Conservation (phyloP, 2,888 invertebrate species). For the Hydrotaea cyrtoneurina region DNA sequence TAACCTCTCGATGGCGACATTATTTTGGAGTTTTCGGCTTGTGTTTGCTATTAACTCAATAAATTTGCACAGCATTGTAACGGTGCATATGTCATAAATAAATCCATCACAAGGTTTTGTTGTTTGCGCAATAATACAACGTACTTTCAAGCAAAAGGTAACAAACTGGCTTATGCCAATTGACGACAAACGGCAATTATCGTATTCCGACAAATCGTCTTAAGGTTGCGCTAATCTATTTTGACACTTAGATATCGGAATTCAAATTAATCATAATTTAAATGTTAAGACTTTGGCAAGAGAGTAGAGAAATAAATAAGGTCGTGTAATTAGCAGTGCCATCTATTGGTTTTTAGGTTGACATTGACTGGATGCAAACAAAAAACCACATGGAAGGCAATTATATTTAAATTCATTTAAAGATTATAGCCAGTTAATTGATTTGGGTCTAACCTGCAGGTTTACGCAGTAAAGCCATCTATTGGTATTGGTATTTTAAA, state of each 20-base stretch:
- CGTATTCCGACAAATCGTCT: not conserved
- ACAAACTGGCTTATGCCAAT: not conserved
- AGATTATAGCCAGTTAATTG: too few species aligned
- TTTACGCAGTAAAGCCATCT: too few species aligned
- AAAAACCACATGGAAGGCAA: too few species aligned
- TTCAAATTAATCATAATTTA: conserved; percentile 20
- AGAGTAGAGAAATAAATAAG: not conserved
- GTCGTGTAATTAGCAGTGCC: not conserved
- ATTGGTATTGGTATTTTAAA: too few species aligned
- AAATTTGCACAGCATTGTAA: not conserved
- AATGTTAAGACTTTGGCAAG: not conserved
- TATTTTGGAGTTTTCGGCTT: not conserved
- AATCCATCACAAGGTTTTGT: conserved; percentile 24
- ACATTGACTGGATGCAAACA: too few species aligned
- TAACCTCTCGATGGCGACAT: conserved; percentile 47
- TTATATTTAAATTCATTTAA: too few species aligned
- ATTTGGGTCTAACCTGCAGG: too few species aligned
- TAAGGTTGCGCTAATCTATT: conserved; percentile 16
- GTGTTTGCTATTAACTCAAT: conserved; percentile 15
- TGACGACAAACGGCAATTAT: conserved; percentile 12
- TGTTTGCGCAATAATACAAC: conserved; percentile 12
- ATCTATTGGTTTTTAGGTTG: not conserved
- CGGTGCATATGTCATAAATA: conserved; percentile 22
- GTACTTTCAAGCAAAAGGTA: not conserved
- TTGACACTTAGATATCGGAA: not conserved